Evolutionary conservation across 2,797 vertebrate genomes (phyloP), one percentile per base, ranked within the genome.

Genomic region (Chiroxiphia lanceolata): DNA sequence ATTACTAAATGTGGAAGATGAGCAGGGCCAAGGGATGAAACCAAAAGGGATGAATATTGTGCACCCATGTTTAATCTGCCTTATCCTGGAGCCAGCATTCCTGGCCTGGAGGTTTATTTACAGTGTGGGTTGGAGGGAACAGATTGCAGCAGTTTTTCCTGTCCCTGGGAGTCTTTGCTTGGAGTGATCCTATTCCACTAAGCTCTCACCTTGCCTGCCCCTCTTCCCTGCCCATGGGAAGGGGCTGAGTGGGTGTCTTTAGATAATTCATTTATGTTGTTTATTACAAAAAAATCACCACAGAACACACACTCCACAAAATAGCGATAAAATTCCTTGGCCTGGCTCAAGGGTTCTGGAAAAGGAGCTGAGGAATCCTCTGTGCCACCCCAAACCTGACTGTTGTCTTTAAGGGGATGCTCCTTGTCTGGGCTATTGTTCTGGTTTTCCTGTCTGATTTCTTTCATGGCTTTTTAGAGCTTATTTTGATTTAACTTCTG

Each of bases 371-470:
- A 84, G 90, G 74, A 82, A 48, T 81, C 57, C 63, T 56, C 44
- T 74, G n/a, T 80, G 40, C 27, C 12, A 7, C 29, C 3, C 4
- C 70, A 84, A 5, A 72, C 83, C 92, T 82, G 61, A 44, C 51
- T 56, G 0, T 72, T 74, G 77, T 63, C 64, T 60, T n/a, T 15
- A 44, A 61, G 79, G 90, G 93, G 64, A 56, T 79, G 27, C 67
- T 90, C 59, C 51, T 93, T 92, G 70, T 87, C 94, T 34, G 22
- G 63, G 47, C 88, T 40, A 70, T 89, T 90, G 90, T 95, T 95
- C 20, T 63, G 3, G 5, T 57, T 95, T 93, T 95, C 94, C 92
- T 89, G 67, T 63, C 71, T 67, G 0, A 42, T 70, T 87, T 79
- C 29, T 90, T 59, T 60, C 82, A 65, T 33, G 70, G 10, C 0